phyloP scores from a whole-genome alignment of 2,113 vertebrate genomes.

The Chaenocephalus aceratus region DNA sequence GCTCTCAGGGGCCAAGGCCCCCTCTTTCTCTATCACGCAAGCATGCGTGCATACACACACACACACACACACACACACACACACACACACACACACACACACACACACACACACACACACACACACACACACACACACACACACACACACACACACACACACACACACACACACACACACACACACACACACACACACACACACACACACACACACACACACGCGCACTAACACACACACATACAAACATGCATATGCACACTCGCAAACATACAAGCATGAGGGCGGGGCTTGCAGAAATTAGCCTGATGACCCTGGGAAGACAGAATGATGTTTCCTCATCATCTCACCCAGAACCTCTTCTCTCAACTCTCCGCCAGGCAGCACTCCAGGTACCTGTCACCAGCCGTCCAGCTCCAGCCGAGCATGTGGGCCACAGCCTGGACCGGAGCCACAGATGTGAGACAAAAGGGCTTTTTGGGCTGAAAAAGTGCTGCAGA shows the following conservation, averaged over 20 bases:
- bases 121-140: not conserved
- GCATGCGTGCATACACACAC: not conserved
- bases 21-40: slow-evolving; percentile 83
- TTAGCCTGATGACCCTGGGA: slow-evolving; percentile 89
- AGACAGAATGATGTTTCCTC: slow-evolving; percentile 87
- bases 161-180: not conserved
- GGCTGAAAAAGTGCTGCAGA: not conserved
- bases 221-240: not conserved
- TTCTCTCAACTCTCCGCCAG: slow-evolving; percentile 83
- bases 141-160: not conserved
- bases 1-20: slow-evolving; percentile 96
- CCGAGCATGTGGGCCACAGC: slow-evolving; percentile 50
- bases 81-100: not conserved
- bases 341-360: slow-evolving; percentile 84
- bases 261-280: slow-evolving; percentile 36
- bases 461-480: slow-evolving; percentile 57
- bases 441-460: slow-evolving; percentile 62
- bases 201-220: not conserved
- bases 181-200: not conserved
- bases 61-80: not conserved
- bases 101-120: not conserved
- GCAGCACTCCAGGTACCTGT: slow-evolving; percentile 90
- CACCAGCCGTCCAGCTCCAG: slow-evolving; percentile 74
- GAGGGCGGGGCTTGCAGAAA: slow-evolving; percentile 87
- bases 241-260: not conserved